These are phyloP conservation scores for Artibeus lituratus DNA, from an alignment of 2,797 vertebrate genomes.

Conservation along the genomic window DNA sequence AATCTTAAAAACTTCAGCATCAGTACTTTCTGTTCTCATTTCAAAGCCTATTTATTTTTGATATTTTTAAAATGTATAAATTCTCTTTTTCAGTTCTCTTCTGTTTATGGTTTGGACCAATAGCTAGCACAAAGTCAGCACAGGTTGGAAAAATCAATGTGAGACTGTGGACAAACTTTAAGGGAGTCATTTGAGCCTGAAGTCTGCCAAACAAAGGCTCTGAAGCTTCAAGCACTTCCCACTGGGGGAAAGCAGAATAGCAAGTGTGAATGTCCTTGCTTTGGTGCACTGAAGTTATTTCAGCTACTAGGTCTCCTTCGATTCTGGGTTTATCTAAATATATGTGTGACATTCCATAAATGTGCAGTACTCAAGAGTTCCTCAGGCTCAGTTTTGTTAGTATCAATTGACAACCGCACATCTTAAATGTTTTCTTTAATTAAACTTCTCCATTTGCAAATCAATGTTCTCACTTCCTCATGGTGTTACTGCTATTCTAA, in stretches of 20 bases:
- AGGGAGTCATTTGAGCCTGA: not conserved
- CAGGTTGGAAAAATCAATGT: not conserved
- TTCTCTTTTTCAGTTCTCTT: not conserved
- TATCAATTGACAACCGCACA: constrained; percentile 30
- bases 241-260: not conserved
- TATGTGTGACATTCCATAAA: constrained; percentile 4
- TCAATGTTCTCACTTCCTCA: constrained; percentile 67
- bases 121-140: not conserved
- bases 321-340: not conserved
- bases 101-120: not conserved
- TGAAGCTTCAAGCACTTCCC: not conserved
- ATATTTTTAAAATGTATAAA: constrained; percentile 8
- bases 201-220: not conserved
- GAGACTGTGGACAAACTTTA: not conserved
- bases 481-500: constrained; percentile 62
- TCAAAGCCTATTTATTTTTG: constrained; percentile 35
- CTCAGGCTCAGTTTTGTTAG: constrained; percentile 15
- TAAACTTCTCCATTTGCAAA: constrained; percentile 67
- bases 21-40: not conserved
- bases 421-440: constrained; percentile 67
- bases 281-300: not conserved
- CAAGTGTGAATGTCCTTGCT: not conserved
- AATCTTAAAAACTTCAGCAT: not conserved
- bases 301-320: not conserved
- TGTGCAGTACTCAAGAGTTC: constrained; percentile 41